Base-by-base conservation (phyloP, 1,140 invertebrate species). In the Temnothorax longispinosus region DNA sequence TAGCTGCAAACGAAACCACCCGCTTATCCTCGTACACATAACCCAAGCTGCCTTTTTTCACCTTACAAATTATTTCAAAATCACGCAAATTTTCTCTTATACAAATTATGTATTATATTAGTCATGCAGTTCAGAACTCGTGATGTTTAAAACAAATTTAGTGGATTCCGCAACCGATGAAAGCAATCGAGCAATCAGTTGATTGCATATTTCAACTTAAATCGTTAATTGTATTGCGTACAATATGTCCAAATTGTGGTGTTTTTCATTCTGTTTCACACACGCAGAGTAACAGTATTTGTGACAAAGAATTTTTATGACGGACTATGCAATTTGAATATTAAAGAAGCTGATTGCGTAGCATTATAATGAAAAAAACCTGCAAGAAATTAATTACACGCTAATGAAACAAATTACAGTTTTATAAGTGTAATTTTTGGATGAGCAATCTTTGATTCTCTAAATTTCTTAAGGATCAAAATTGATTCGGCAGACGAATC, bases 61-160 rank as follows among this genome's bases (percentile, higher is more conserved):
- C 6, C 38, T 71, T 32, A 11, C 7, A 32, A 18, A 81, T 81
- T 71, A 56, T 44, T 71, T 41, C 0, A n/a, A 56, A 78, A 64
- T 47, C 5, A 6, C 6, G 7, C n/a, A 1, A 35, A 4, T 11
- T 71, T 56, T 8, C 27, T 18, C 18, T 71, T 11, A 15, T n/a
- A 54, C n/a, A 18, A 4, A 41, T 80, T 67, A 54, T 18, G 32
- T 69, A 21, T 50, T 38, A 38, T 8, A 60, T 18, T 15, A 18
- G 0, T 27, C 27, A 21, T 10, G 7, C 13, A 8, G 8, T 11
- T 65, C 10, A 11, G 7, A 13, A n/a, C 0, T 54, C 6, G 18
- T 52, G 3, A 64, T 47, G 11, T 18, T 8, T 27, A 52, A 47
- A 52, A 21, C 4, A 0, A 67, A 52, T 52, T 67, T 65, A 52